Percentiles rank a stretch among this genome's conserved stretches.
These are phyloP conservation scores for Contarinia nasturtii DNA, from an alignment of 1,140 invertebrate species.

Conservation along the genomic window DNA sequence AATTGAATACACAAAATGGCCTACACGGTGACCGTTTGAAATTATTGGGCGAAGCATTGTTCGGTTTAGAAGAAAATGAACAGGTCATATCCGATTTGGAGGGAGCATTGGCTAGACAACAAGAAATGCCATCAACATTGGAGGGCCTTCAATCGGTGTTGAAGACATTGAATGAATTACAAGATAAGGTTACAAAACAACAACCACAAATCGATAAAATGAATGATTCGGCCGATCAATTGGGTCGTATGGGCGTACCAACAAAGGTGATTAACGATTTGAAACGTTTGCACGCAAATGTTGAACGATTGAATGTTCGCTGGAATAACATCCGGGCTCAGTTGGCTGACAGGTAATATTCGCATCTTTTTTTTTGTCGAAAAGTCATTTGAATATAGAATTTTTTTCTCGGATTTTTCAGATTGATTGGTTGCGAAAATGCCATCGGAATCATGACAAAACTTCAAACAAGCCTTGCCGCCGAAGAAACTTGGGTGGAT, in stretches of 20 bases:
- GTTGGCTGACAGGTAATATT: slow-evolving; percentile 72
- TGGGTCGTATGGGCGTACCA: slow-evolving; percentile 53
- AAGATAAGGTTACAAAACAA: slow-evolving; percentile 63
- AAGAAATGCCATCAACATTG: slow-evolving; percentile 65
- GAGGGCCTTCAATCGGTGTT: slow-evolving; percentile 46
- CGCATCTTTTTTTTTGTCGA: too few species aligned
- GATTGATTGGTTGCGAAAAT: slow-evolving; percentile 66
- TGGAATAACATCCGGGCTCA: slow-evolving; percentile 86
- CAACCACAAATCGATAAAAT: slow-evolving; percentile 77
- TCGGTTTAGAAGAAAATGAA: slow-evolving; percentile 73
- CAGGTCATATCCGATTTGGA: slow-evolving; percentile 82
- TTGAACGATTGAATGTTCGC: slow-evolving; percentile 64
- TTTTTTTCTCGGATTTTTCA: slow-evolving; percentile 19
- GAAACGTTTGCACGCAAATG: slow-evolving; percentile 82
- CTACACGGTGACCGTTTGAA: slow-evolving; percentile 42
- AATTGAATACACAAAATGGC: slow-evolving; percentile 22
- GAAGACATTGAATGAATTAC: slow-evolving; percentile 32
- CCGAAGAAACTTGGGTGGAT: slow-evolving; percentile 74
- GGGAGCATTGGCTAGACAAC: slow-evolving; percentile 66
- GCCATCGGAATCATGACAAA: slow-evolving; percentile 69
- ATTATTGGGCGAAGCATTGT: slow-evolving; percentile 74
- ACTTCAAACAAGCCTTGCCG: slow-evolving; percentile 68
- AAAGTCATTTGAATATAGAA: background rate
- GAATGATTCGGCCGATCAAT: slow-evolving; percentile 72
- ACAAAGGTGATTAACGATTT: slow-evolving; percentile 57